phyloP scores from a whole-genome alignment of 1,140 invertebrate genomes.

The Cyclargus thomasi region DNA sequence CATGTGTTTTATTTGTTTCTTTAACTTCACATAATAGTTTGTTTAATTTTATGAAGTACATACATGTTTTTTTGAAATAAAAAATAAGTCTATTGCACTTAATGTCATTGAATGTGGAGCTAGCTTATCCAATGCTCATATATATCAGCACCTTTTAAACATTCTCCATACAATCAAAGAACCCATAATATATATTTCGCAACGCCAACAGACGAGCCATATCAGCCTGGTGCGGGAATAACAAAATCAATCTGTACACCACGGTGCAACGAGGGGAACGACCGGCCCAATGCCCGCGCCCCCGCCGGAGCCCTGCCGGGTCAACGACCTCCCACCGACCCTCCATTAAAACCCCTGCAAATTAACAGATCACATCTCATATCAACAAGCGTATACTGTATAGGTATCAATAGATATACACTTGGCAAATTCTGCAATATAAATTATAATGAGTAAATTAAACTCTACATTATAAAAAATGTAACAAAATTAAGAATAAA shows the following conservation, averaged over 20 bases:
- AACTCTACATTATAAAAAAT: neutral
- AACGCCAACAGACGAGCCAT: neutral
- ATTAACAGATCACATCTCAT: constrained; percentile 27
- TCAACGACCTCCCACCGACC: constrained; percentile 55
- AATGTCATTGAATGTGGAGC: no score
- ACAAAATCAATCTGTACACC: constrained; percentile 49
- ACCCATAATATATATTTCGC: no score
- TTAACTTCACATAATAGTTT: no score
- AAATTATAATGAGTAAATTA: neutral
- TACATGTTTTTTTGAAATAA: no score
- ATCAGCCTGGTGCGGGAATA: neutral
- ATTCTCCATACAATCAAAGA: no score
- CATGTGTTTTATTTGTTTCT: no score
- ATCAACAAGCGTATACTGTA: neutral
- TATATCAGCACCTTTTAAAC: no score
- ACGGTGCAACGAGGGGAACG: constrained; percentile 55
- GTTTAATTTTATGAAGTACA: no score
- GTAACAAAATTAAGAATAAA: neutral
- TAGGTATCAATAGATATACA: no score
- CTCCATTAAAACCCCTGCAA: constrained; percentile 40
- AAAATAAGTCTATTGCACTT: no score
- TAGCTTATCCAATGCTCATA: no score
- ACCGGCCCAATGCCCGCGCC: constrained; percentile 54
- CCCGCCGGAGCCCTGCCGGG: constrained; percentile 55
- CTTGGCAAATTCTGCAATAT: no score